Percentiles rank a stretch among this genome's conserved stretches.
Conservation (phyloP, 2,113 vertebrate genomes). For the Nansenia antarctica region DNA sequence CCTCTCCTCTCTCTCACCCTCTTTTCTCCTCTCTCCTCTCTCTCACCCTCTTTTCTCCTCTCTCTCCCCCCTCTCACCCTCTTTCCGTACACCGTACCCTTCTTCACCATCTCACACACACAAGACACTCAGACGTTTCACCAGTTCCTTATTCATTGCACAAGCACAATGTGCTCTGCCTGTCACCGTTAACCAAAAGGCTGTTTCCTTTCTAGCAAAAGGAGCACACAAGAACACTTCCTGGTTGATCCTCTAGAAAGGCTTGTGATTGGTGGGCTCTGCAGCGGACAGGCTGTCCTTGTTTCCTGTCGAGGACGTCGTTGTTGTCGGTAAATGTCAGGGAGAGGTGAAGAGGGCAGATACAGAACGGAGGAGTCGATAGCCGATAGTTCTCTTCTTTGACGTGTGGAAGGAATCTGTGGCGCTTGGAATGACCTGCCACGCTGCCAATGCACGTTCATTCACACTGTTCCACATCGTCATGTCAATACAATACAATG, state of each 20-base stretch:
- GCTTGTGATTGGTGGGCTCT: slow-evolving; percentile 38
- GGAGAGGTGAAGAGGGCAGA: slow-evolving; percentile 35
- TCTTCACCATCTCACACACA: slow-evolving; percentile 62
- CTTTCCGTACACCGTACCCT: slow-evolving; percentile 45
- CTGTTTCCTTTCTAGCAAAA: slow-evolving; percentile 33
- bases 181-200: slow-evolving; percentile 62
- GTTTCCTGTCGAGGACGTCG: slow-evolving; percentile 56
- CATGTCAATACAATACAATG: too few relatives aligned
- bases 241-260: slow-evolving; percentile 45
- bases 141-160: slow-evolving; percentile 66
- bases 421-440: too few relatives aligned
- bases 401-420: neutral
- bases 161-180: slow-evolving; percentile 54
- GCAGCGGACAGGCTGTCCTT: slow-evolving; percentile 46
- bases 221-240: slow-evolving; percentile 42
- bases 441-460: neutral
- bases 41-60: slow-evolving; percentile 35
- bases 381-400: neutral
- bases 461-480: too few relatives aligned
- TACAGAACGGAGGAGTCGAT: slow-evolving; percentile 20
- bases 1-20: slow-evolving; percentile 37
- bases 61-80: slow-evolving; percentile 30
- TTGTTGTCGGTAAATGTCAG: slow-evolving; percentile 71
- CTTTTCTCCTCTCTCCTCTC: too few relatives aligned
- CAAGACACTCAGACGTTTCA: slow-evolving; percentile 45